These are phyloP conservation scores for Odontomachus brunneus DNA, from an alignment of 1,140 invertebrate species.

Conservation along the genomic window DNA sequence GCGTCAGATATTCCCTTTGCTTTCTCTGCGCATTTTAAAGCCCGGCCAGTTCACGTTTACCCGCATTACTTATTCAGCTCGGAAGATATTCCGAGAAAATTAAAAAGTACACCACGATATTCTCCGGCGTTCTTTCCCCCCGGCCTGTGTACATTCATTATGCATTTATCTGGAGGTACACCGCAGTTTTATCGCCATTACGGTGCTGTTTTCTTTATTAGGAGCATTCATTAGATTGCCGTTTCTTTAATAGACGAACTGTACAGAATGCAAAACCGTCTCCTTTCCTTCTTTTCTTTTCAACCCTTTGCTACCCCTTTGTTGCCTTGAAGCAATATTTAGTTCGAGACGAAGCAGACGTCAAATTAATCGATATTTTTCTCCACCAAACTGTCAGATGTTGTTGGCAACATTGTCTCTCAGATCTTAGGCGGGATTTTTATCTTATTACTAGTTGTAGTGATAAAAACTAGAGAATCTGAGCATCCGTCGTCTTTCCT, in stretches of 20 bases:
- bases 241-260: background rate
- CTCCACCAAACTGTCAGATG: too few relatives aligned
- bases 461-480: too few relatives aligned
- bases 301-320: too few relatives aligned
- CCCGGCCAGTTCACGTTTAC: background rate
- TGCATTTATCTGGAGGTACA: conserved; percentile 21
- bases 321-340: too few relatives aligned
- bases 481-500: too few relatives aligned
- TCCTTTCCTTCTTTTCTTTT: too few relatives aligned
- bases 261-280: too few relatives aligned
- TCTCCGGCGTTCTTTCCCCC: background rate
- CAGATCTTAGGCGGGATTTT: too few relatives aligned
- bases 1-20: conserved; percentile 37
- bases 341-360: too few relatives aligned
- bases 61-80: conserved; percentile 37
- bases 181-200: background rate
- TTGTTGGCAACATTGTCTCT: too few relatives aligned
- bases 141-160: conserved; percentile 29
- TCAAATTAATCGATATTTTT: too few relatives aligned
- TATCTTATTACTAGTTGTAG: too few relatives aligned
- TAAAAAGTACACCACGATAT: background rate
- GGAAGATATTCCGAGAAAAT: conserved; percentile 16
- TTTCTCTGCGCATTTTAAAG: conserved; percentile 20
- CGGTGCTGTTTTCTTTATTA: background rate
- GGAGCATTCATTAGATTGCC: background rate